Conservation (phyloP, 2,888 invertebrate species). For the Scrobipalpa atriplicella region DNA sequence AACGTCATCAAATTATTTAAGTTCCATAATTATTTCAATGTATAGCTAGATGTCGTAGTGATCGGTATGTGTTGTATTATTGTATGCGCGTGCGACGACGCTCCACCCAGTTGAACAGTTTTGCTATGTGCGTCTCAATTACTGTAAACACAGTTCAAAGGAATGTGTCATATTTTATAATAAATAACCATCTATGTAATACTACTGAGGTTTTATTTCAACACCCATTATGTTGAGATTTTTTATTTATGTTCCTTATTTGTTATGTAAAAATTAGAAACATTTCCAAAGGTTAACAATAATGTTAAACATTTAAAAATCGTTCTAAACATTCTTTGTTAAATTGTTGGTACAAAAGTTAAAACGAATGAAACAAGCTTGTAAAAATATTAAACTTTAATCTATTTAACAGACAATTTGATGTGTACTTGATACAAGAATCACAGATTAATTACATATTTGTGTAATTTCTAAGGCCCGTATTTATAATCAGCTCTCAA, state of each 20-base stretch:
- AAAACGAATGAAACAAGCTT: constrained; percentile 25
- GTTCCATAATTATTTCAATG: neutral
- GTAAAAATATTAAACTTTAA: constrained; percentile 45
- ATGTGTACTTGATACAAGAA: constrained; percentile 34
- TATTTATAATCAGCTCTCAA: no score
- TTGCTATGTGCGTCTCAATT: constrained; percentile 79
- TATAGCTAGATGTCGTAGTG: constrained; percentile 2
- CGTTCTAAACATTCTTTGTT: no score
- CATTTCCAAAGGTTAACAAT: no score
- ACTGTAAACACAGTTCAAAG: constrained; percentile 80
- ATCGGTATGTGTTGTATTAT: neutral
- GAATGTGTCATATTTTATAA: constrained; percentile 83
- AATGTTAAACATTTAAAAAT: no score
- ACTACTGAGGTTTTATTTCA: constrained; percentile 53
- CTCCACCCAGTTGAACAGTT: constrained; percentile 54
- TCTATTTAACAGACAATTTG: constrained; percentile 47
- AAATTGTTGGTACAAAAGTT: neutral
- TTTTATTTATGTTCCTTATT: no score
- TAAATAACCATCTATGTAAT: constrained; percentile 83
- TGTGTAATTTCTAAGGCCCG: neutral
- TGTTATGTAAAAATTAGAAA: no score
- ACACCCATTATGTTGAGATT: neutral
- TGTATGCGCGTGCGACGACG: constrained; percentile 41
- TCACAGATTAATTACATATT: constrained; percentile 44
- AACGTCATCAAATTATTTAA: neutral